A percentile compares a stretch with the other conserved stretches of the same genome.
These are phyloP conservation scores for Ciconia boyciana DNA, from an alignment of 2,113 vertebrate species.

Conservation along the genomic window DNA sequence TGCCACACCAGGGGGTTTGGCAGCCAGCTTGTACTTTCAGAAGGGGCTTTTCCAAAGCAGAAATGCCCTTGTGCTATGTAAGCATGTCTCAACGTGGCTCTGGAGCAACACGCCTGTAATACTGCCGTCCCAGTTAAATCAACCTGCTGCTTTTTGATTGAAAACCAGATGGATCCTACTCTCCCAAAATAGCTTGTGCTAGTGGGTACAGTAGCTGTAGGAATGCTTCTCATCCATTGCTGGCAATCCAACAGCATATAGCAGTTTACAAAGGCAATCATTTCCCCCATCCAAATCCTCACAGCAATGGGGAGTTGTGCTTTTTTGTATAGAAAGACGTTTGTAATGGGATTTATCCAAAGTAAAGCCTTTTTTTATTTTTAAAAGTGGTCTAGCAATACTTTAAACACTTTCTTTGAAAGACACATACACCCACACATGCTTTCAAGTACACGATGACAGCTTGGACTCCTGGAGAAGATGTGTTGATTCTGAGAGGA, in stretches of 20 bases:
- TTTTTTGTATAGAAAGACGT: background rate
- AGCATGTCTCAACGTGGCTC: background rate
- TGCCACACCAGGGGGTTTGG: background rate
- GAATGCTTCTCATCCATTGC: background rate
- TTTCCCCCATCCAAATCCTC: background rate
- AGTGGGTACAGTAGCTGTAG: background rate
- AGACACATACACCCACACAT: constrained; percentile 49
- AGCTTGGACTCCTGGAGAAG: constrained; percentile 39
- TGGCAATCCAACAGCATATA: background rate
- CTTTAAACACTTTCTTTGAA: constrained; percentile 69
- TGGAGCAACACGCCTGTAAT: background rate
- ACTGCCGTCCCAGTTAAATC: background rate
- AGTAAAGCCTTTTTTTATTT: constrained; percentile 25
- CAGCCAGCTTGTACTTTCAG: constrained; percentile 51
- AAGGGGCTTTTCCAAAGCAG: background rate
- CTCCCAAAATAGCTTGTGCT: background rate
- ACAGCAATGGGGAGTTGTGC: background rate
- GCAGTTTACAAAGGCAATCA: background rate
- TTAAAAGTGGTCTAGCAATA: constrained; percentile 63
- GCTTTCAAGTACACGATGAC: constrained; percentile 65
- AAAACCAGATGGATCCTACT: background rate
- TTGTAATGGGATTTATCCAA: constrained; percentile 18
- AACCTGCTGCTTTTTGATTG: background rate
- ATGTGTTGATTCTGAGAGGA: background rate
- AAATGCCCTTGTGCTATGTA: background rate